These are phyloP conservation scores for Hephaestus fuliginosus DNA, from an alignment of 2,797 vertebrate genomes.

Conservation along the genomic window DNA sequence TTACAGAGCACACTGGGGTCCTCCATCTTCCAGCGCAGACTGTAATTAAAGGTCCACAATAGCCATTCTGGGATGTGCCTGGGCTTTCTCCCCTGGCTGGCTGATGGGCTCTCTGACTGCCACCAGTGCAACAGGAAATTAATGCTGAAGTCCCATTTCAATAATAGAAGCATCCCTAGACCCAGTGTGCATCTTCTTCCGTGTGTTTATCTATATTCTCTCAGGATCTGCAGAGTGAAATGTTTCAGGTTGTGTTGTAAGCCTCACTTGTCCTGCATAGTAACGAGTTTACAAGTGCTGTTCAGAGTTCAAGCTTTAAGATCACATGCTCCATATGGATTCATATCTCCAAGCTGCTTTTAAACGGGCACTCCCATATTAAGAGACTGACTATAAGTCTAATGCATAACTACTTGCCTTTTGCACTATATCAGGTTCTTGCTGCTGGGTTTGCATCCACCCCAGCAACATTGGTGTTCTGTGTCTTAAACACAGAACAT, in stretches of 20 bases:
- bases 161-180: conserved; percentile 28
- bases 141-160: conserved; percentile 27
- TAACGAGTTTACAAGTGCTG: conserved; percentile 7
- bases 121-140: conserved; percentile 27
- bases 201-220: conserved; percentile 41
- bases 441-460: neutral
- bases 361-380: conserved; percentile 11
- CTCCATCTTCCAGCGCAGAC: conserved; percentile 59
- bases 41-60: conserved; percentile 74
- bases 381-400: conserved; percentile 3
- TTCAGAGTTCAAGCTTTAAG: conserved; percentile 9
- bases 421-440: neutral
- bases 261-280: conserved; percentile 2
- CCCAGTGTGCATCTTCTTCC: conserved; percentile 15
- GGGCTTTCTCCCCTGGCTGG: conserved; percentile 31
- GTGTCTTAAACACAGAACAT: too few species aligned
- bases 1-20: conserved; percentile 53
- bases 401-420: neutral
- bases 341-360: conserved; percentile 14
- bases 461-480: neutral
- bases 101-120: conserved; percentile 33
- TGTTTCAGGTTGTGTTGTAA: conserved; percentile 36
- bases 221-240: conserved; percentile 22
- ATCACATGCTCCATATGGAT: neutral
- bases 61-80: conserved; percentile 53